Base-by-base conservation (phyloP, 2,888 invertebrate species). In the Andrena flavipes region DNA sequence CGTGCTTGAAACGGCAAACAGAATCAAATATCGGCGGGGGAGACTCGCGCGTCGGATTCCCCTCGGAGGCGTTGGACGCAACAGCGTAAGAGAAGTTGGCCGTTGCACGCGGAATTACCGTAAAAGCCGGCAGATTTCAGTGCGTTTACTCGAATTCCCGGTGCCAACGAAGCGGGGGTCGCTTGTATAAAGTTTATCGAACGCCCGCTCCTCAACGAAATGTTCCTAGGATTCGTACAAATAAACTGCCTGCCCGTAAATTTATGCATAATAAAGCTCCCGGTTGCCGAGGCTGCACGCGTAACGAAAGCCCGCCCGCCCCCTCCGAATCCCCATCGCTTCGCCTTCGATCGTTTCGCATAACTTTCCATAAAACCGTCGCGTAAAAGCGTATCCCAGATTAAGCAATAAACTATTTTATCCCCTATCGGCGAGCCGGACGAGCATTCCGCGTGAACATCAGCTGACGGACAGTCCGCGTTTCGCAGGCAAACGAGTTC, bases 361-460 rank as follows among this genome's bases (percentile, higher is more conserved):
- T 76, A 70, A 70, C 54, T 82, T 76, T 77, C 60, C 82, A 77
- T 82, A 73, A 82, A 80, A 80, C 67, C 63, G 60, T 60, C 84
- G 75, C 73, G 81, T 67, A 74, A 77, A 77, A 77, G 51, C 60
- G 65, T n/a, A 48, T 35, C 42, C 65, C 48, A 71, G 85, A 86
- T 87, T 84, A 81, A 86, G 87, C 84, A 68, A 59, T 82, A 76
- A 86, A 84, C 76, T 84, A 84, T 84, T 79, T 87, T 73, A 82
- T 76, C 76, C 77, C 35, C 23, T 33, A 74, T 63, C 77, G 51
- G 30, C 42, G 42, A 8, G 33, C 54, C 29, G 70, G 69, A 65
- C 68, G 69, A 74, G 68, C 42, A 76, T 69, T 65, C 71, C 71
- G 62, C 75, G 77, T 48, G 80, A 85, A 73, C 75, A 74, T 85